Evolutionary conservation across 1,140 invertebrate species (phyloP), one percentile per base, ranked within the genome.

Genomic region (Semibalanus balanoides): DNA sequence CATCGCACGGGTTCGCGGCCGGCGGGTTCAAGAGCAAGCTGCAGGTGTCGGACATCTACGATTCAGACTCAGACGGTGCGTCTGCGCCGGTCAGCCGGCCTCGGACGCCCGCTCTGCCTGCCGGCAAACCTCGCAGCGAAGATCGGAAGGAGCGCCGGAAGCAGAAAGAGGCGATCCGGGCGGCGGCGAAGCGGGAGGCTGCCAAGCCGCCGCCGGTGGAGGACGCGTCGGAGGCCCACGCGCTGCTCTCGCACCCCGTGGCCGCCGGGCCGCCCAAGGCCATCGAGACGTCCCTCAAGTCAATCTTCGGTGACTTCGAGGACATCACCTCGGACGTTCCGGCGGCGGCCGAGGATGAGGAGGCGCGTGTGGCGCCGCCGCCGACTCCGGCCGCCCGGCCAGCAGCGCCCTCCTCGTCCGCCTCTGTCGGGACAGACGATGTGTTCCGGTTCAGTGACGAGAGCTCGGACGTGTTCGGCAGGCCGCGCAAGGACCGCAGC

Each of bases 41-140:
- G 70, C 70, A 72, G 11, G 70, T 72, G 70, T 72, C 70, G 11
- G 70, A 72, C 9, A 72, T 72, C 19, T 72, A 72, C 70, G 70
- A 72, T n/a, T 29, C 70, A 9, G 70, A 30, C 29, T 72, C 70
- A 9, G 70, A 72, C 70, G n/a, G 28, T 9, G n/a, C 9, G 69
- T 3, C 25, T 3, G 70, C n/a, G n/a, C 51, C 51, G 51, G 51
- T 64, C 7, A 19, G 22, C 51, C 51, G 51, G 22, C 51, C 51
- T 7, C 9, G 51, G 1, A 64, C 51, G 51, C 51, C 51, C 7
- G 51, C 51, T 1, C 51, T 64, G 51, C 51, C 51, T 25, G 51
- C 51, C 51, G 51, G 51, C 51, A 64, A 64, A 25, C 51, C 51
- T 7, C 51, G 51, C 51, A 25, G 14, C 22, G 51, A 64, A 1